These are phyloP conservation scores for Merluccius polli DNA, from an alignment of 2,797 vertebrate species.

Conservation along the genomic window DNA sequence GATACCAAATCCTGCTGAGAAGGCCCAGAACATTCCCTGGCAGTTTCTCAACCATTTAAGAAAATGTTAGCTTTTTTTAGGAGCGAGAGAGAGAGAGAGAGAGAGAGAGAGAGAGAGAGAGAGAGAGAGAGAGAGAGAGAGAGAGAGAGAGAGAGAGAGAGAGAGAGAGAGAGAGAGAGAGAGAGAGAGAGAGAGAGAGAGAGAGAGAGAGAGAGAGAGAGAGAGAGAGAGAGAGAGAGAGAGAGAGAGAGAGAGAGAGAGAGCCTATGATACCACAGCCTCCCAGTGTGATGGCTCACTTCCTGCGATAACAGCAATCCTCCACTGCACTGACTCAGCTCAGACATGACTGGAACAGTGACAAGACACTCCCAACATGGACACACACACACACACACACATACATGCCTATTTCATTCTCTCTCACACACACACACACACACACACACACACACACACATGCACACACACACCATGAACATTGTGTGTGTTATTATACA, in stretches of 20 bases:
- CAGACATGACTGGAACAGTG: slow-evolving; percentile 14
- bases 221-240: slow-evolving; percentile 1
- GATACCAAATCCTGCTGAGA: slow-evolving; percentile 53
- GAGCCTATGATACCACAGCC: no score
- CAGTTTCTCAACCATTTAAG: slow-evolving; percentile 42
- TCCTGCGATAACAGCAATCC: slow-evolving; percentile 31
- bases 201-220: slow-evolving; percentile 3
- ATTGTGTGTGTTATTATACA: neutral
- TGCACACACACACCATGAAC: neutral
- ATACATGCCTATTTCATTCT: neutral
- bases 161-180: no score
- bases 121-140: slow-evolving; percentile 2
- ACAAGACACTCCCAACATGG: slow-evolving; percentile 12
- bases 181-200: slow-evolving; percentile 11
- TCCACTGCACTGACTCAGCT: slow-evolving; percentile 14
- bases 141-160: slow-evolving; percentile 5
- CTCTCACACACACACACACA: neutral
- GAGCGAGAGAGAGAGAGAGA: slow-evolving; percentile 20
- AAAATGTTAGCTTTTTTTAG: slow-evolving; percentile 51
- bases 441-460: neutral
- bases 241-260: no score
- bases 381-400: slow-evolving; percentile 10
- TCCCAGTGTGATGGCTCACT: slow-evolving; percentile 23
- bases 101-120: slow-evolving; percentile 1
- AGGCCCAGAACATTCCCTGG: slow-evolving; percentile 57